Percentiles rank a stretch among this genome's conserved stretches.
Evolutionary conservation across 1,140 invertebrate species (phyloP).

Genomic region (Diachasma alloeum): DNA sequence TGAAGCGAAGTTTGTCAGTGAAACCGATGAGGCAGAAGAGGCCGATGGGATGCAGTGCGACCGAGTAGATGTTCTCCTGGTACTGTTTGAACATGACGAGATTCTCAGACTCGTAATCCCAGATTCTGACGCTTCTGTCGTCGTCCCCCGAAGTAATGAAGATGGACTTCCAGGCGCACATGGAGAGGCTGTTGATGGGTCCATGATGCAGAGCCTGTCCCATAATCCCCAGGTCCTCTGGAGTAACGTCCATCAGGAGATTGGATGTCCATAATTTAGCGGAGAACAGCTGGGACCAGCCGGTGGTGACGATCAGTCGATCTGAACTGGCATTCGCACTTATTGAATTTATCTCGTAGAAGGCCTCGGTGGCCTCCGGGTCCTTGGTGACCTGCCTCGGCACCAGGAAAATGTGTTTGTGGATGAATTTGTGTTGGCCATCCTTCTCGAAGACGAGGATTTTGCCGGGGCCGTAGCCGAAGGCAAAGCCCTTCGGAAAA

Average conservation of each 20-base stretch:
- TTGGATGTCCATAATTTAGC: constrained; percentile 66
- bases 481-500: constrained; percentile 71
- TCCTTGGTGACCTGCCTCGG: constrained; percentile 59
- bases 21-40: constrained; percentile 90
- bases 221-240: constrained; percentile 64
- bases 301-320: constrained; percentile 69
- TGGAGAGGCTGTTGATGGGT: constrained; percentile 77
- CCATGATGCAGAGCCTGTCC: constrained; percentile 83
- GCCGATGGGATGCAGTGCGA: constrained; percentile 85
- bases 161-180: constrained; percentile 89
- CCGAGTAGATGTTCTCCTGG: constrained; percentile 79
- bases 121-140: constrained; percentile 85
- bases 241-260: constrained; percentile 48
- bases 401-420: constrained; percentile 69
- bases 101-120: constrained; percentile 86
- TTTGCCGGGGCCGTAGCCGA: constrained; percentile 66
- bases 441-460: constrained; percentile 72
- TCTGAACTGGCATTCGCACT: constrained; percentile 67
- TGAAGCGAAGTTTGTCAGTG: constrained; percentile 85
- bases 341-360: constrained; percentile 68
- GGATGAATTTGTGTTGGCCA: constrained; percentile 68
- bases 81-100: constrained; percentile 84
- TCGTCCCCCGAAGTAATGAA: constrained; percentile 82
- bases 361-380: constrained; percentile 41
- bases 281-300: constrained; percentile 72